Evolutionary conservation across 2,797 vertebrate genomes (phyloP).

Genomic region (Pogonophryne albipinna): DNA sequence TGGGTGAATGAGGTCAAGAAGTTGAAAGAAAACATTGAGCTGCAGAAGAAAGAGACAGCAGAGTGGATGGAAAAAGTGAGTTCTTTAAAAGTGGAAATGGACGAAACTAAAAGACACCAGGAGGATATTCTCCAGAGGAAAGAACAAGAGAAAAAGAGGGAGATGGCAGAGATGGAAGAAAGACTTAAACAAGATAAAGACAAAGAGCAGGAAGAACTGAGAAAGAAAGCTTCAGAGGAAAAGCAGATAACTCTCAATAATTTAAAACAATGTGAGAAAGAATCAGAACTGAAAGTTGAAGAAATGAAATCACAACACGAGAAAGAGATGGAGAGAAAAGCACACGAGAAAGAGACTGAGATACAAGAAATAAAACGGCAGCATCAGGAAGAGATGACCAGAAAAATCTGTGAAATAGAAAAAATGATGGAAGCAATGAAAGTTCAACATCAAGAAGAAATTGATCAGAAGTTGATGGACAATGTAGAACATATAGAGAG

Average conservation of each 20-base stretch:
- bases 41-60: slow-evolving; percentile 49
- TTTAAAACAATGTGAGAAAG: slow-evolving; percentile 45
- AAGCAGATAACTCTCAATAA: slow-evolving; percentile 42
- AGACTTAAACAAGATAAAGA: slow-evolving; percentile 54
- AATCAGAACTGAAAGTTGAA: slow-evolving; percentile 43
- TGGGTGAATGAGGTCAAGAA: slow-evolving; percentile 43
- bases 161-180: slow-evolving; percentile 39
- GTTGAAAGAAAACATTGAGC: slow-evolving; percentile 39
- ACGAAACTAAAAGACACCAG: slow-evolving; percentile 42
- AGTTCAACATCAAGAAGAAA: slow-evolving; percentile 51
- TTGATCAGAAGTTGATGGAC: slow-evolving; percentile 48
- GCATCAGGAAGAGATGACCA: slow-evolving; percentile 54
- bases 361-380: slow-evolving; percentile 41
- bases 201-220: slow-evolving; percentile 42
- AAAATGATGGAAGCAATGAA: slow-evolving; percentile 40
- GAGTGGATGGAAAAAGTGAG: slow-evolving; percentile 49
- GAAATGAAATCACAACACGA: slow-evolving; percentile 44
- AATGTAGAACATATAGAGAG: slow-evolving; percentile 31
- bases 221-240: slow-evolving; percentile 46
- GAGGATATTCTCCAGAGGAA: slow-evolving; percentile 49
- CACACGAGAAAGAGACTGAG: slow-evolving; percentile 46
- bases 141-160: slow-evolving; percentile 34
- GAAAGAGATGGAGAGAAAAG: slow-evolving; percentile 41
- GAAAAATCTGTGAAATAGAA: slow-evolving; percentile 44
- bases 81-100: slow-evolving; percentile 51